These are phyloP conservation scores for Laspeyria flexula DNA, from an alignment of 2,888 invertebrate species.

Conservation along the genomic window DNA sequence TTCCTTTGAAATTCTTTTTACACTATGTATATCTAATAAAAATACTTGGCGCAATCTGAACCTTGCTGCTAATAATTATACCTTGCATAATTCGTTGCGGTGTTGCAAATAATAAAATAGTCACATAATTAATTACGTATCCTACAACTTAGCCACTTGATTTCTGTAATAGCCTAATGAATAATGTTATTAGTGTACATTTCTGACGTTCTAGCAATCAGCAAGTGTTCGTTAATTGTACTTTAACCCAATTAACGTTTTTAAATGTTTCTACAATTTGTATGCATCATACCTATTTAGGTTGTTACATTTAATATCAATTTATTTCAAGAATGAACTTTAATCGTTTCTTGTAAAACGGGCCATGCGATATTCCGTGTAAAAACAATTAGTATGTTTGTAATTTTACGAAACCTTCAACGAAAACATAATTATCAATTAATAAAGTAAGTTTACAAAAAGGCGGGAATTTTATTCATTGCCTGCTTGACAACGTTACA, in stretches of 20 bases:
- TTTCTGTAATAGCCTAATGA: too few relatives aligned
- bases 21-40: too few relatives aligned
- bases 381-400: conserved; percentile 18
- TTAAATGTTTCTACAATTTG: not conserved
- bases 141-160: too few relatives aligned
- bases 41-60: too few relatives aligned
- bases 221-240: not conserved
- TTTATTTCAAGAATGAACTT: not conserved
- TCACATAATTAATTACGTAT: too few relatives aligned
- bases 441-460: conserved; percentile 17
- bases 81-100: too few relatives aligned
- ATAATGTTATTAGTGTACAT: not conserved
- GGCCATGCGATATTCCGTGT: conserved; percentile 21
- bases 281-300: not conserved
- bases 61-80: too few relatives aligned
- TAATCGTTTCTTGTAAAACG: conserved; percentile 11
- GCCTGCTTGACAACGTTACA: conserved; percentile 17
- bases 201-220: not conserved
- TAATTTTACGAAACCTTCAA: conserved; percentile 14
- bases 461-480: conserved; percentile 12
- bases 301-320: not conserved
- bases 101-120: too few relatives aligned
- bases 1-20: too few relatives aligned
- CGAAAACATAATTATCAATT: conserved; percentile 10
- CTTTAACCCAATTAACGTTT: not conserved